Evolutionary conservation across 2,113 vertebrate species (phyloP).

Genomic region (Agelaius phoeniceus): DNA sequence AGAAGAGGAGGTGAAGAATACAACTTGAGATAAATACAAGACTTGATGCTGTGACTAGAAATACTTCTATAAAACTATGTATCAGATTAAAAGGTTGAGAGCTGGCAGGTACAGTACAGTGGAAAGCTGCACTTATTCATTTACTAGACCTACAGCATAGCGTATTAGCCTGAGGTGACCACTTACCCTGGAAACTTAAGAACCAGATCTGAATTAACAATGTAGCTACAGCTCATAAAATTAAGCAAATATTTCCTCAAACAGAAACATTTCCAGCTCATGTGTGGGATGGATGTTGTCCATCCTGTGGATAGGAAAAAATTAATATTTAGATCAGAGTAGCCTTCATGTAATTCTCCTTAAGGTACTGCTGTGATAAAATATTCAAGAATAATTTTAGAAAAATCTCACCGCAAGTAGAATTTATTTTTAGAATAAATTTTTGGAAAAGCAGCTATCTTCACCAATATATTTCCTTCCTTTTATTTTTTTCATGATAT

Average conservation of each 20-base stretch:
- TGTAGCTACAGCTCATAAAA: slow-evolving; percentile 57
- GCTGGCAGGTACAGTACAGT: not conserved
- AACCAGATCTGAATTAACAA: slow-evolving; percentile 60
- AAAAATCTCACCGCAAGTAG: not conserved
- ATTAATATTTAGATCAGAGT: no score
- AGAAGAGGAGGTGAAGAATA: not conserved
- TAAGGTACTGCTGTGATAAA: not conserved
- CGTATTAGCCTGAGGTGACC: slow-evolving; percentile 42
- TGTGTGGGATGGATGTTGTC: not conserved
- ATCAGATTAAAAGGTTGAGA: not conserved
- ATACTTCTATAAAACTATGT: not conserved
- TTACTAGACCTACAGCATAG: slow-evolving; percentile 65
- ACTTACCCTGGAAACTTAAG: slow-evolving; percentile 43
- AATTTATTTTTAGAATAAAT: not conserved
- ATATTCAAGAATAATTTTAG: not conserved
- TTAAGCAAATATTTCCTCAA: slow-evolving; percentile 63
- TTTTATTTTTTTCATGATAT: not conserved
- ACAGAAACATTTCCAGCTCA: slow-evolving; percentile 13
- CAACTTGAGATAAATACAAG: not conserved
- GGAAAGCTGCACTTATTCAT: slow-evolving; percentile 26
- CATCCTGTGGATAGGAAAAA: not conserved
- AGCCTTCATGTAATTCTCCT: not conserved
- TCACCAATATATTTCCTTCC: not conserved
- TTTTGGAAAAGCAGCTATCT: not conserved
- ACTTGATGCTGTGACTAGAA: slow-evolving; percentile 15